Evolutionary conservation across 2,797 vertebrate species (phyloP).

Genomic region (Sebastiscus albofasciatus): DNA sequence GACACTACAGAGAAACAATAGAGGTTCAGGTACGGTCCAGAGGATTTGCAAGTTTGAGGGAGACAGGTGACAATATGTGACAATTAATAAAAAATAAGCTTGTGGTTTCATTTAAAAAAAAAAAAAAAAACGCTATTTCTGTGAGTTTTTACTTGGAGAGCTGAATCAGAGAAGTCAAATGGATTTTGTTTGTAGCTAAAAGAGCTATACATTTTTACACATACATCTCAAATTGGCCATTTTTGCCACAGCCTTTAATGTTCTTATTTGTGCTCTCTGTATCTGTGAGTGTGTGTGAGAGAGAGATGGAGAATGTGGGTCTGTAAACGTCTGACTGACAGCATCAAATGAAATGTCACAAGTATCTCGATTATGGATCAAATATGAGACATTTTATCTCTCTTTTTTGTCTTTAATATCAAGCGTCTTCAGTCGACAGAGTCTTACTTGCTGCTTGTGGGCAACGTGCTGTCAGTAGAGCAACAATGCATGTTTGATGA

Average conservation of each 20-base stretch:
- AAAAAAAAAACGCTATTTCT: neutral
- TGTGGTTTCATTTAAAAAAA: neutral
- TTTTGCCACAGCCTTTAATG: neutral
- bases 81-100: neutral
- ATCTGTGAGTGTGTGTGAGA: neutral
- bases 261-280: neutral
- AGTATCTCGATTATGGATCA: neutral
- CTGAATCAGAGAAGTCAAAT: neutral
- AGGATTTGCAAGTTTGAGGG: slow-evolving; percentile 8
- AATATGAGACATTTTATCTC: neutral
- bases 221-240: neutral
- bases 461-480: slow-evolving; percentile 21
- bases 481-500: slow-evolving; percentile 50
- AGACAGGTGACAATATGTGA: neutral
- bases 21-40: neutral
- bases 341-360: neutral
- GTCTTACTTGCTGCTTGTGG: neutral
- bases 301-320: neutral
- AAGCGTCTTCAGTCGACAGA: neutral
- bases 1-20: slow-evolving; percentile 23
- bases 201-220: neutral
- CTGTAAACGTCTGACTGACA: neutral
- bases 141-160: neutral
- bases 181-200: neutral
- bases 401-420: neutral